Base-by-base conservation (phyloP, 1,140 invertebrate genomes). In the Trachymyrmex septentrionalis region DNA sequence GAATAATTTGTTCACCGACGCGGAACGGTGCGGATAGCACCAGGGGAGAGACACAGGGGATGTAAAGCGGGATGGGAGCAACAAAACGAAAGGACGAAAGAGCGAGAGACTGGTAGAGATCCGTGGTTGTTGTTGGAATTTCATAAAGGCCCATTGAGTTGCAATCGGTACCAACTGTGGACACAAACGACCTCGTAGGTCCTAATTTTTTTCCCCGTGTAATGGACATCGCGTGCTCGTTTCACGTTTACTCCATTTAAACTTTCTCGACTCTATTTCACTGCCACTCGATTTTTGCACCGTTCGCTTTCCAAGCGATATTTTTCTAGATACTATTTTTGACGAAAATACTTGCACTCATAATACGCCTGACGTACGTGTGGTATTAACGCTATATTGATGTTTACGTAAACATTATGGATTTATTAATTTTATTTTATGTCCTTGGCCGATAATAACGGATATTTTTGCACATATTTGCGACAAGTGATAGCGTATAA, bases 401-500 rank as follows among this genome's bases (percentile, higher is more conserved):
- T 64, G 30, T 64, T 48, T 19, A 24, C 44, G 21, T 24, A n/a
- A 55, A n/a, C 21, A 24, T 30, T 30, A 67, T 24, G 3, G 7
- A 55, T 78, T 66, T n/a, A 34, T 27, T 4, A 24, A 44, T 27
- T 16, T 44, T 12, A 44, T 44, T 44, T 44, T 44, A 19, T n/a
- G 2, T 9, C 30, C 9, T 21, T 27, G 10, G 44, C 34, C 38
- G 38, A 64, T 72, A 57, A 57, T 57, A 69, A 69, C 34, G 21
- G 21, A 55, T n/a, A 27, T 19, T 71, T n/a, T 14, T 7, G 21
- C 34, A 19, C n/a, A 4, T 53, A 27, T 57, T 24, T 53, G 55
- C 27, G n/a, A 86, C 91, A 90, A 92, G 88, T 92, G 91, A 92
- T 88, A 91, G 86, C 86, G 69, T 72, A n/a, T n/a, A 59, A 50